phyloP scores from a whole-genome alignment of 2,113 vertebrate genomes.

The Tamias sibiricus region DNA sequence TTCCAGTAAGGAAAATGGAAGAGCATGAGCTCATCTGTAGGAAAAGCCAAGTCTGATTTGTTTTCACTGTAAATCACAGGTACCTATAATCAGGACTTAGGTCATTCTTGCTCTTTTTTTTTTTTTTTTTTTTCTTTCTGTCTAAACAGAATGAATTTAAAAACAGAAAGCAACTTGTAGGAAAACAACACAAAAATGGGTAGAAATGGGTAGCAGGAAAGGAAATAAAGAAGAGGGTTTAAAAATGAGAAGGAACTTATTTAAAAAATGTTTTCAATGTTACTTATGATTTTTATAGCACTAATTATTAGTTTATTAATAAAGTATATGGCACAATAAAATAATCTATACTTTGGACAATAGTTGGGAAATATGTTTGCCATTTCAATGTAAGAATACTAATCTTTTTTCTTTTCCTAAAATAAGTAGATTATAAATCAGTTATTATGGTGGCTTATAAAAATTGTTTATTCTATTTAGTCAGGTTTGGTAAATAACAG shows the following conservation, averaged over 20 bases:
- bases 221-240: not conserved
- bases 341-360: not conserved
- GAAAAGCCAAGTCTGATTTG: constrained; percentile 24
- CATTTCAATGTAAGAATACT: not conserved
- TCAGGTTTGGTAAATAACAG: not conserved
- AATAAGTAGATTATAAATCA: not conserved
- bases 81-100: not conserved
- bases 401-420: not conserved
- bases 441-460: not conserved
- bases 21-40: not conserved
- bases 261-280: not conserved
- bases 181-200: not conserved
- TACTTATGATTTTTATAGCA: not conserved
- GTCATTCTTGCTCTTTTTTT: not conserved
- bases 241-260: not conserved
- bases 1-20: constrained; percentile 14
- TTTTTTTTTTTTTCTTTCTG: not conserved
- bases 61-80: not conserved
- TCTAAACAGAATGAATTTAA: not conserved
- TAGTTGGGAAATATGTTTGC: not conserved
- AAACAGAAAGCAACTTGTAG: not conserved
- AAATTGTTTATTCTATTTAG: not conserved
- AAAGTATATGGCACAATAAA: not conserved
- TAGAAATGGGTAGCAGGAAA: not conserved
- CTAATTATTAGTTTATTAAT: not conserved